Conservation (phyloP, 2,888 invertebrate genomes). For the Latrodectus elegans region DNA sequence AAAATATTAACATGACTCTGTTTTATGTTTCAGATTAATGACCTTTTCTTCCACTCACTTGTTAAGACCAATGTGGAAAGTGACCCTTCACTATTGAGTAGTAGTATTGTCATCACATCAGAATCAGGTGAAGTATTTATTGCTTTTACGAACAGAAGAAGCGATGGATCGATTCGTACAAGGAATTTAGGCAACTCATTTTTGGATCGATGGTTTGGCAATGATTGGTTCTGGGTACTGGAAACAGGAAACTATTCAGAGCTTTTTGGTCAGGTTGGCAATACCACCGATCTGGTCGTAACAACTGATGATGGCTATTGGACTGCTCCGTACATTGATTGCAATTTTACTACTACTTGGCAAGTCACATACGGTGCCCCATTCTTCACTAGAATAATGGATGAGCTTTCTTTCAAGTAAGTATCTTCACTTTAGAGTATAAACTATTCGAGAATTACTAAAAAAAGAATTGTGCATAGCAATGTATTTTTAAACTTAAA, state of each 20-base stretch:
- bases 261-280: conserved; percentile 40
- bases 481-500: no score
- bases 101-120: conserved; percentile 62
- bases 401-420: conserved; percentile 63
- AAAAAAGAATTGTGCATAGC: no score
- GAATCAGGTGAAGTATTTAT: conserved; percentile 33
- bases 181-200: conserved; percentile 24
- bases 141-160: conserved; percentile 31
- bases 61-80: conserved; percentile 68
- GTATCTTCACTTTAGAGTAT: not conserved
- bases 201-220: conserved; percentile 52
- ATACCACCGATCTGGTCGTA: conserved; percentile 34
- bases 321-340: conserved; percentile 67
- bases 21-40: conserved; percentile 32
- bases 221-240: conserved; percentile 59
- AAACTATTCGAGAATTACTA: not conserved
- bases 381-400: conserved; percentile 43
- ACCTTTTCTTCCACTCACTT: conserved; percentile 67
- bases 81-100: conserved; percentile 61
- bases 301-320: conserved; percentile 52
- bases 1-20: not conserved
- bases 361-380: conserved; percentile 64
- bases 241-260: conserved; percentile 47
- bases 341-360: conserved; percentile 62
- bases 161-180: conserved; percentile 29